Evolutionary conservation across 2,888 invertebrate species (phyloP).

Genomic region (Drosophila melanocephala): DNA sequence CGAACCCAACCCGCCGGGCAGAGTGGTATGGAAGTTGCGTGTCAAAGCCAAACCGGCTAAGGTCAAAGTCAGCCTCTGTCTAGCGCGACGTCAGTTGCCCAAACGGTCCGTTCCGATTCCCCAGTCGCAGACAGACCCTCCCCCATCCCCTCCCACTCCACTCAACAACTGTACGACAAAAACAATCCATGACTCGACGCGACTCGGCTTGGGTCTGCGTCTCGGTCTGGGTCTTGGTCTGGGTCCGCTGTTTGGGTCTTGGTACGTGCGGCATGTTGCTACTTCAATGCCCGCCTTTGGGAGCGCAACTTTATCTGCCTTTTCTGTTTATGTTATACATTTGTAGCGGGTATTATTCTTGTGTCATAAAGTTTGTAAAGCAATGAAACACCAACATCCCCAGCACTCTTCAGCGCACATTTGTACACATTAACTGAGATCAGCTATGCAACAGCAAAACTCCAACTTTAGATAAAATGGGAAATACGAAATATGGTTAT

Average conservation of each 20-base stretch:
- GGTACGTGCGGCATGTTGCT: conserved; percentile 71
- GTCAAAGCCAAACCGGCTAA: conserved; percentile 48
- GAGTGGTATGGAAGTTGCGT: conserved; percentile 51
- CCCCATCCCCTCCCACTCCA: background rate
- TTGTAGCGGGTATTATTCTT: background rate
- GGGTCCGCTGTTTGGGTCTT: conserved; percentile 37
- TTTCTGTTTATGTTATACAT: background rate
- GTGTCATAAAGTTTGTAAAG: background rate
- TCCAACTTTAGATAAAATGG: background rate
- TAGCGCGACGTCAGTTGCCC: conserved; percentile 29
- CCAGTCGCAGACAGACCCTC: conserved; percentile 25
- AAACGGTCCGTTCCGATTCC: conserved; percentile 33
- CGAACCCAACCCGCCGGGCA: conserved; percentile 7
- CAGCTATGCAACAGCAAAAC: background rate
- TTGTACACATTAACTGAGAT: background rate
- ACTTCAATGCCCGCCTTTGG: conserved; percentile 44
- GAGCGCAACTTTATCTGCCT: conserved; percentile 54
- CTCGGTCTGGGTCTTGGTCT: conserved; percentile 22
- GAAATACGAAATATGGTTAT: background rate
- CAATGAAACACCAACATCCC: background rate
- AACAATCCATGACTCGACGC: conserved; percentile 46
- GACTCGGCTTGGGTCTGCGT: conserved; percentile 31
- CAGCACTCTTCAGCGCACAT: background rate
- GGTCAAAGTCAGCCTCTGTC: conserved; percentile 62
- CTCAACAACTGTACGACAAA: conserved; percentile 17